These are phyloP conservation scores for Dicyrtomina minuta DNA, from an alignment of 2,888 invertebrate species.

Conservation along the genomic window DNA sequence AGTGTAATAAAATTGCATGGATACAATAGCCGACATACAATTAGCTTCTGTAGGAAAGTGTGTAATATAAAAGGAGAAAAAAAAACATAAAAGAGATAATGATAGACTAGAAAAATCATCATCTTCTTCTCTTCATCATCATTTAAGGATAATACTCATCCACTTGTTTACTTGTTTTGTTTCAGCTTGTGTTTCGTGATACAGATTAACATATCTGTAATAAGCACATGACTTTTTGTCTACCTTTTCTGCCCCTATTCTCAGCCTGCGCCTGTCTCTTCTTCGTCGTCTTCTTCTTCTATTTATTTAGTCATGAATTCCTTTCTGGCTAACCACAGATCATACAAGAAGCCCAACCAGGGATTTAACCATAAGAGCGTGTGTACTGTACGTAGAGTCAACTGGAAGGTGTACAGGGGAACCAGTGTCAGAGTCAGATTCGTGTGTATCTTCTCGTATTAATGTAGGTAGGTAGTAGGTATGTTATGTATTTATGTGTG, in stretches of 20 bases:
- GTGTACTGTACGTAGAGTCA: no score
- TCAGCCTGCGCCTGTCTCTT: no score
- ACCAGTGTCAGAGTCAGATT: no score
- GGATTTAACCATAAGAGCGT: no score
- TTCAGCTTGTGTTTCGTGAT: constrained; percentile 9
- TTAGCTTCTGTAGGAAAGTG: constrained; percentile 18
- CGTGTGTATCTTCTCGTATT: no score
- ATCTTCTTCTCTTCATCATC: constrained; percentile 12
- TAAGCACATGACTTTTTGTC: constrained; percentile 15
- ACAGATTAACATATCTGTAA: constrained; percentile 15
- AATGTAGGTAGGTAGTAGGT: no score
- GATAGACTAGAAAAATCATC: constrained; percentile 23
- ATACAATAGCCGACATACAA: constrained; percentile 14
- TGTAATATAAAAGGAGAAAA: constrained; percentile 19
- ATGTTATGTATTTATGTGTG: no score
- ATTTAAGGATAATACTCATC: constrained; percentile 12
- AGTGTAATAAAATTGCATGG: constrained; percentile 14
- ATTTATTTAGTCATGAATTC: constrained; percentile 10
- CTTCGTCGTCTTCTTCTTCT: no score
- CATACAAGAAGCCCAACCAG: no score
- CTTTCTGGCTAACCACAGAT: background rate
- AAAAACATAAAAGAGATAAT: constrained; percentile 28
- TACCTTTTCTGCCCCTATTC: background rate
- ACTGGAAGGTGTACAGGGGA: no score
- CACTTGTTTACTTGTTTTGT: constrained; percentile 10